Base-by-base conservation (phyloP, 2,888 invertebrate genomes). In the Notocelia uddmanniana region DNA sequence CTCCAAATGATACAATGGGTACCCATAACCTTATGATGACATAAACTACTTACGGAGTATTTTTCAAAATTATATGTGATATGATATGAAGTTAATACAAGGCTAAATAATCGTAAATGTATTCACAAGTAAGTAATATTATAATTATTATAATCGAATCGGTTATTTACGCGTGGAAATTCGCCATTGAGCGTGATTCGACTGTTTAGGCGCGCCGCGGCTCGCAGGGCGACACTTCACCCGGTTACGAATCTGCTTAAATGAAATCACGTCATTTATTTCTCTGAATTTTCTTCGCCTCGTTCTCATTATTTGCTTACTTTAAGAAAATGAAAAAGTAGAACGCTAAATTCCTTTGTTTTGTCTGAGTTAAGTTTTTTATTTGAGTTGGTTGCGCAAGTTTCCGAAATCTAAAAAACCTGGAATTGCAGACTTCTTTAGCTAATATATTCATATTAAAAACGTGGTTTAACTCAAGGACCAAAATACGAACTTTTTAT, bases 241-340 rank as follows among this genome's bases (percentile, higher is more conserved):
- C 45, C 58, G 41, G 59, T 21, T 71, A 45, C 66, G 66, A 70
- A 66, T 66, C 66, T 71, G 59, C 37, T 71, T 59, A 71, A 71
- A 66, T 60, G 31, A 59, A 71, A 71, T 66, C 26, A 71, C 71
- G 59, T 60, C 66, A 71, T 54, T 60, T 60, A 66, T 70, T 70
- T 66, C 64, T 52, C 58, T 23, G 70, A 66, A 59, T 54, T 58
- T 59, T 70, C 59, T 66, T 52, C 59, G 70, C 52, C 70, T 66
- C 59, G 50, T 66, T 71, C 54, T 59, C 59, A 71, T 71, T 71
- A 67, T 66, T 54, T 59, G 70, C 70, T 66, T 66, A 70, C 59
- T 66, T 70, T 54, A 58, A 31, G 26, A 64, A 71, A 71, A 71
- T 66, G 50, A 58, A 70, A 41, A 71, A 71, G 64, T 66, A 26